Conservation (phyloP, 2,888 invertebrate species). For the Rhamphomyia laevipes region DNA sequence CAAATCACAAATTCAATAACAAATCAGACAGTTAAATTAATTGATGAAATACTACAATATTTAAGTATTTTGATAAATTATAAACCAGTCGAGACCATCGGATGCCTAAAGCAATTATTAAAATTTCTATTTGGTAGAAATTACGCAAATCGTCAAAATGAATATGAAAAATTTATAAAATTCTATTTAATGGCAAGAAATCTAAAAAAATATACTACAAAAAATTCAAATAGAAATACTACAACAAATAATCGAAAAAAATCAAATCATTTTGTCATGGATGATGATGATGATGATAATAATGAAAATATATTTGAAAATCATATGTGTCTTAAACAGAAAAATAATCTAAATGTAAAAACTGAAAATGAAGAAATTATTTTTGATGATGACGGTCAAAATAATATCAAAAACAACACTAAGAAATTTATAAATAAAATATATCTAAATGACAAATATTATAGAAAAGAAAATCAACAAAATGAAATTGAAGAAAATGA, state of each 20-base stretch:
- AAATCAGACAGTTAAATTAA: conserved; percentile 28
- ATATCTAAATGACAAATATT: not conserved
- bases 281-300: conserved; percentile 1
- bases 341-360: not conserved
- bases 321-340: not conserved
- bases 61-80: conserved; percentile 53
- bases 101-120: conserved; percentile 61
- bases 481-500: not conserved
- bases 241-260: too few relatives aligned
- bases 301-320: not conserved
- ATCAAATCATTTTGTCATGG: conserved; percentile 10
- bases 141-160: conserved; percentile 36
- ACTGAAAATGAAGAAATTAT: not conserved
- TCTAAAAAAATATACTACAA: not conserved
- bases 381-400: too few relatives aligned
- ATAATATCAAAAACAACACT: conserved; percentile 10
- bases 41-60: conserved; percentile 64
- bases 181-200: conserved; percentile 24
- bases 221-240: not conserved
- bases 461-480: not conserved
- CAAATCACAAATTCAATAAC: conserved; percentile 10
- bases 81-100: conserved; percentile 55
- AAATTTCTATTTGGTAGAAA: conserved; percentile 64
- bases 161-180: conserved; percentile 24
- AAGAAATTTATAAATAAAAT: too few relatives aligned